phyloP scores from a whole-genome alignment of 2,797 vertebrate genomes.

The Heliangelus exortis region DNA sequence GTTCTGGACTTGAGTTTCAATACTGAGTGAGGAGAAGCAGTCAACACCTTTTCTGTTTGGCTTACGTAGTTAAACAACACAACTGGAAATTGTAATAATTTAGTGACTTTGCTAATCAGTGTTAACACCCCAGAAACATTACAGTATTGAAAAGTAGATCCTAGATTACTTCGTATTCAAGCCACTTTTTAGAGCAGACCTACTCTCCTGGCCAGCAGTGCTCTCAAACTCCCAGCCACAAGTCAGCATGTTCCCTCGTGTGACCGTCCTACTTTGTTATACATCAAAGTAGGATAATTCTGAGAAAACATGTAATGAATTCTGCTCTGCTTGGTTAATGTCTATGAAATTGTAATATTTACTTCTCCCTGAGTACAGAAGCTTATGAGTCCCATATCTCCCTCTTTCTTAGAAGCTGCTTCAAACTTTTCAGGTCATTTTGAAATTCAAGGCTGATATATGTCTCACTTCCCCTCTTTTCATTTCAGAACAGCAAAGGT shows the following conservation, averaged over 20 bases:
- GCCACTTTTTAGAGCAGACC: neutral
- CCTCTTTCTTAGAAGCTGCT: neutral
- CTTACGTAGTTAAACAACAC: neutral
- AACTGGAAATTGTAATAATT: neutral
- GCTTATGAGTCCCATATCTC: neutral
- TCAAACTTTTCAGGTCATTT: neutral
- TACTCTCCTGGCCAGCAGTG: neutral
- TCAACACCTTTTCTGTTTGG: neutral
- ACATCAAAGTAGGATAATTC: conserved; percentile 17
- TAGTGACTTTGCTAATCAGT: neutral
- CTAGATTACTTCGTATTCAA: neutral
- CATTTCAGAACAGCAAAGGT: neutral
- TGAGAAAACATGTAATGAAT: neutral
- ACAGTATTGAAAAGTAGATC: neutral
- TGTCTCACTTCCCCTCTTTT: neutral
- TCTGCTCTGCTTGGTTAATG: neutral
- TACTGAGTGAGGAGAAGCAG: neutral
- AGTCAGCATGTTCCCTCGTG: neutral
- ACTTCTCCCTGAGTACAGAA: neutral
- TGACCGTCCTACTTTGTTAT: neutral
- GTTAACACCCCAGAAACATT: neutral
- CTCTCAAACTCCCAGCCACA: neutral
- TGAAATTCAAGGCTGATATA: neutral
- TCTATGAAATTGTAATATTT: conserved; percentile 27
- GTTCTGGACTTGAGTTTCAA: neutral